These are phyloP conservation scores for Neomonachus schauinslandi DNA, from an alignment of 2,113 vertebrate species.

Conservation along the genomic window DNA sequence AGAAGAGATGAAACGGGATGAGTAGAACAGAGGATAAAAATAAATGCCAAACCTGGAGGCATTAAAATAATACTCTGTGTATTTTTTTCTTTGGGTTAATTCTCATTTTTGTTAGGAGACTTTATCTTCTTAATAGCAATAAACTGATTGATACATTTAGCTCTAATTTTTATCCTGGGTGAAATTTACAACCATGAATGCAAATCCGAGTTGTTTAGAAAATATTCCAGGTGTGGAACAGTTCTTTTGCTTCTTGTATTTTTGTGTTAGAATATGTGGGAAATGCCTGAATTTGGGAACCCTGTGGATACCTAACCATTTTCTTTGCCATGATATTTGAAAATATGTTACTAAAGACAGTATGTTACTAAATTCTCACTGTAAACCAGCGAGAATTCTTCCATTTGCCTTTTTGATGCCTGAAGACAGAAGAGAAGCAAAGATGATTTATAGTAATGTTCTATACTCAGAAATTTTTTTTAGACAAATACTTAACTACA, in stretches of 20 bases:
- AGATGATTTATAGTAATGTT: conserved; percentile 30
- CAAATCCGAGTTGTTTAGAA: conserved; percentile 28
- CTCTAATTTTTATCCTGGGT: background rate
- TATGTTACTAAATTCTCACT: background rate
- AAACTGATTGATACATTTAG: background rate
- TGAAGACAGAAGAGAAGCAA: conserved; percentile 19
- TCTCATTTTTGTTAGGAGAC: background rate
- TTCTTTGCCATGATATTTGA: background rate
- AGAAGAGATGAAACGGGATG: background rate
- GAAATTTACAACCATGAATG: background rate
- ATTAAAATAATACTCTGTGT: background rate
- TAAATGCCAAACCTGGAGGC: background rate
- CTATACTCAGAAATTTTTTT: background rate
- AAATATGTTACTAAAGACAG: background rate
- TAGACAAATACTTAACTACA: conserved; percentile 14
- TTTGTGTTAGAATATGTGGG: background rate
- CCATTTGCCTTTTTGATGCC: conserved; percentile 8
- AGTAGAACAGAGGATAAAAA: background rate
- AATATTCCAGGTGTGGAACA: background rate
- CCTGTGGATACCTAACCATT: background rate
- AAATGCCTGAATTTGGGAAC: background rate
- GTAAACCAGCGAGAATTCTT: background rate
- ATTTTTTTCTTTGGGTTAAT: background rate
- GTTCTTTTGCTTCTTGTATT: background rate
- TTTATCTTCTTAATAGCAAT: background rate